A percentile compares a stretch with the other conserved stretches of the same genome.
phyloP scores from a whole-genome alignment of 2,113 vertebrate genomes.

The Brevimyrus niger region DNA sequence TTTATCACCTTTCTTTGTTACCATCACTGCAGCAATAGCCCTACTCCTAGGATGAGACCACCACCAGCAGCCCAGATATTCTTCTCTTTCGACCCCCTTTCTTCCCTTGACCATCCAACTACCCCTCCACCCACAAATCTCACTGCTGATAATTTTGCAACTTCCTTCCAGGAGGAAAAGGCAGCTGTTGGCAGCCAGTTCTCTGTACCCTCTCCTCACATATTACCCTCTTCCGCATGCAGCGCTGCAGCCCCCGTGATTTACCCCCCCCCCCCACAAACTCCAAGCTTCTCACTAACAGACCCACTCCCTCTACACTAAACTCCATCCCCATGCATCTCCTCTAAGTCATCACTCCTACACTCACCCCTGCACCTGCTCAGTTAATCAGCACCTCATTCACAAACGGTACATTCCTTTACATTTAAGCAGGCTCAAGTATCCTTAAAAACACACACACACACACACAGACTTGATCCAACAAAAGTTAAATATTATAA shows the following conservation, averaged over 20 bases:
- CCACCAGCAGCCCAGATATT: background rate
- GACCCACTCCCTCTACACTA: background rate
- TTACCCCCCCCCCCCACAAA: background rate
- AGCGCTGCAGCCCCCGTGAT: background rate
- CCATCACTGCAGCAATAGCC: background rate
- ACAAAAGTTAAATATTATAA: background rate
- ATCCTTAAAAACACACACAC: background rate
- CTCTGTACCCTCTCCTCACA: background rate
- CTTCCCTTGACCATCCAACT: background rate
- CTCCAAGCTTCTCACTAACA: background rate
- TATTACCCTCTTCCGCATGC: background rate
- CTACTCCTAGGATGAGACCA: background rate
- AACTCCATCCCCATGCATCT: background rate
- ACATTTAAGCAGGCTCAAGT: background rate
- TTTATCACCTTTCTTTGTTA: background rate
- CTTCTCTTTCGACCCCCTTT: background rate
- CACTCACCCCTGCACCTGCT: background rate
- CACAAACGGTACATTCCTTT: background rate
- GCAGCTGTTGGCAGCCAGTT: background rate
- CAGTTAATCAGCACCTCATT: background rate
- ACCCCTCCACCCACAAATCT: background rate
- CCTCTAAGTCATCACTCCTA: background rate
- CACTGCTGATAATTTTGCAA: background rate
- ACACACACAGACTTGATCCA: background rate
- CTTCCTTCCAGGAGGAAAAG: background rate